These are phyloP conservation scores for Apotomis capreana DNA, from an alignment of 2,888 invertebrate genomes.

Conservation along the genomic window DNA sequence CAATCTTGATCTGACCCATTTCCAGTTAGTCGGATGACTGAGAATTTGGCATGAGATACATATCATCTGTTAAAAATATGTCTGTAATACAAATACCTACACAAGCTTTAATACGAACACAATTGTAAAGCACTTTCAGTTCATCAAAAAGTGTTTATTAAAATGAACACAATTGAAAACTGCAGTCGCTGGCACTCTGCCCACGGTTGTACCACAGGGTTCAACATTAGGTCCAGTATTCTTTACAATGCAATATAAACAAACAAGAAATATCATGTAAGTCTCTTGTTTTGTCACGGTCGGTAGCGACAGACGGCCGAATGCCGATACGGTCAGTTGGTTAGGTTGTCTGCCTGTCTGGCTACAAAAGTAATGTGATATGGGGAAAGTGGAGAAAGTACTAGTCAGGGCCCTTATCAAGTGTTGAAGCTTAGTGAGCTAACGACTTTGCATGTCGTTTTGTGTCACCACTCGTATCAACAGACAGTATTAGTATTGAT, in stretches of 20 bases:
- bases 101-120: too few species aligned
- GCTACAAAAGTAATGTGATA: constrained; percentile 21
- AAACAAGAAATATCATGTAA: too few species aligned
- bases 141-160: too few species aligned
- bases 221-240: too few species aligned
- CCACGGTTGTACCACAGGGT: too few species aligned
- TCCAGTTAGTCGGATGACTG: neutral
- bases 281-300: constrained; percentile 14
- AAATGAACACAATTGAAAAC: too few species aligned
- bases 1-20: constrained; percentile 1
- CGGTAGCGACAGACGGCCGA: neutral
- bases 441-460: neutral
- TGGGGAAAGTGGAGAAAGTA: constrained; percentile 33
- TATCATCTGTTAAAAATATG: too few species aligned
- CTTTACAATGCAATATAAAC: too few species aligned
- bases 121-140: too few species aligned
- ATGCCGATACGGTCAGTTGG: constrained; percentile 17
- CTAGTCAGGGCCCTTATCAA: neutral
- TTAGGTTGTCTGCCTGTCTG: constrained; percentile 3
- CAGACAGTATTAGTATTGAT: too few species aligned
- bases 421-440: neutral
- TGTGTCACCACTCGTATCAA: neutral
- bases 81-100: too few species aligned
- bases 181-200: too few species aligned
- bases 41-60: neutral